These are phyloP conservation scores for Salpingus planirostris DNA, from an alignment of 2,888 invertebrate species.

Conservation along the genomic window DNA sequence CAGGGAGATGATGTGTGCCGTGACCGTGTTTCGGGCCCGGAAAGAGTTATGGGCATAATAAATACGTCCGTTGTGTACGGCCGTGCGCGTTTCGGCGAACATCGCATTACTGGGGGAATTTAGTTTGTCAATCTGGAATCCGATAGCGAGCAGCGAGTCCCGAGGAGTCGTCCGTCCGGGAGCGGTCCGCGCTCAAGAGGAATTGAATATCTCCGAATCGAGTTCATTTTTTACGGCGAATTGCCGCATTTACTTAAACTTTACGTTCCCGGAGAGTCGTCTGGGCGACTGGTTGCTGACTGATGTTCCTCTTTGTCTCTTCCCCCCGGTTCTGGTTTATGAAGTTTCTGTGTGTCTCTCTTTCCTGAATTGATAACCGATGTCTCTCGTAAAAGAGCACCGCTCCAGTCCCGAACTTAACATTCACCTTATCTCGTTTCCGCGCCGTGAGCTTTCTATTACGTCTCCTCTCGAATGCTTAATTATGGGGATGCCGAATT, in stretches of 20 bases:
- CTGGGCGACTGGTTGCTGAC: slow-evolving; percentile 26
- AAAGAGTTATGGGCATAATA: no score
- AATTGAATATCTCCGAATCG: slow-evolving; percentile 4
- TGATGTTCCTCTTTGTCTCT: slow-evolving; percentile 30
- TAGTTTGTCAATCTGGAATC: slow-evolving; percentile 7
- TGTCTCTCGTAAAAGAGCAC: slow-evolving; percentile 26
- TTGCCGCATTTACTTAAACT: slow-evolving; percentile 23
- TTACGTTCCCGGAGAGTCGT: no score
- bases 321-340: slow-evolving; percentile 25
- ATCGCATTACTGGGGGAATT: no score
- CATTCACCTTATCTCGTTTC: slow-evolving; percentile 21
- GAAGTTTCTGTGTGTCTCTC: slow-evolving; percentile 28
- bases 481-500: slow-evolving; percentile 15
- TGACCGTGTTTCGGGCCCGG: no score
- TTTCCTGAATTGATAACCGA: slow-evolving; percentile 32
- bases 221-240: slow-evolving; percentile 17
- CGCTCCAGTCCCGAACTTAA: slow-evolving; percentile 7
- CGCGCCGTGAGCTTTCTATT: slow-evolving; percentile 20
- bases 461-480: slow-evolving; percentile 15
- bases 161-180: slow-evolving; percentile 5
- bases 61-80: no score
- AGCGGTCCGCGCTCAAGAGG: slow-evolving; percentile 6
- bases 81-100: no score
- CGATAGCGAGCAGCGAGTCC: slow-evolving; percentile 4
- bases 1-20: no score